Percentiles rank a stretch among this genome's conserved stretches.
phyloP scores from a whole-genome alignment of 2,888 invertebrate genomes.

The Pseudanteris insignis region DNA sequence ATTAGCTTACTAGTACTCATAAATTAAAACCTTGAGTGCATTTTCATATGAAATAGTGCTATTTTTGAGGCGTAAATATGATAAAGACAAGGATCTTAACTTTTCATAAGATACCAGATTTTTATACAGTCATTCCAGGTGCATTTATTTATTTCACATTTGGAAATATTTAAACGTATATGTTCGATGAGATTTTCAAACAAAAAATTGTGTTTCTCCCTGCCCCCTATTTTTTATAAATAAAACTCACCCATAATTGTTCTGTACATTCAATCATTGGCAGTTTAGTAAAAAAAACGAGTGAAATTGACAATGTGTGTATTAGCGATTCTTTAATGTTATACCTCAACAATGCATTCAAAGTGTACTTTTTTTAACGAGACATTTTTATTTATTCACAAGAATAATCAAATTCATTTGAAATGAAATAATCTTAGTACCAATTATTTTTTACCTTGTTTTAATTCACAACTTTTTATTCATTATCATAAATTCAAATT shows the following conservation, averaged over 20 bases:
- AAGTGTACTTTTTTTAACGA: not conserved
- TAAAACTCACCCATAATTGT: too few species aligned
- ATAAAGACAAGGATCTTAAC: slow-evolving; percentile 4
- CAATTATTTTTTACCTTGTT: slow-evolving; percentile 8
- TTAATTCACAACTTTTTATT: not conserved
- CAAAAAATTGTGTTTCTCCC: not conserved
- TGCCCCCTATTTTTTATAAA: too few species aligned
- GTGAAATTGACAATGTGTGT: not conserved
- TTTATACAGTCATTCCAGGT: slow-evolving; percentile 49
- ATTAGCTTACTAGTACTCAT: too few species aligned
- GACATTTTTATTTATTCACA: slow-evolving; percentile 11
- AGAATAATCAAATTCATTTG: slow-evolving; percentile 8
- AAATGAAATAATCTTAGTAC: slow-evolving; percentile 1
- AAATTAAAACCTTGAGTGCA: too few species aligned
- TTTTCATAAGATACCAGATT: slow-evolving; percentile 24
- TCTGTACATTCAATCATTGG: too few species aligned
- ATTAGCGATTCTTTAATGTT: slow-evolving; percentile 1
- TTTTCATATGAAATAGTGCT: slow-evolving; percentile 31
- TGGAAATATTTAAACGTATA: slow-evolving; percentile 8
- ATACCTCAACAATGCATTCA: slow-evolving; percentile 1
- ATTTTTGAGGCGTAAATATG: slow-evolving; percentile 5
- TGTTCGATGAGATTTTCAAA: slow-evolving; percentile 15
- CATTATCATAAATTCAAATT: not conserved
- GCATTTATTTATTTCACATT: slow-evolving; percentile 49
- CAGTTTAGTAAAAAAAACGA: not conserved